Evolutionary conservation across 2,888 invertebrate genomes (phyloP).

Genomic region (Chalcis sispes): DNA sequence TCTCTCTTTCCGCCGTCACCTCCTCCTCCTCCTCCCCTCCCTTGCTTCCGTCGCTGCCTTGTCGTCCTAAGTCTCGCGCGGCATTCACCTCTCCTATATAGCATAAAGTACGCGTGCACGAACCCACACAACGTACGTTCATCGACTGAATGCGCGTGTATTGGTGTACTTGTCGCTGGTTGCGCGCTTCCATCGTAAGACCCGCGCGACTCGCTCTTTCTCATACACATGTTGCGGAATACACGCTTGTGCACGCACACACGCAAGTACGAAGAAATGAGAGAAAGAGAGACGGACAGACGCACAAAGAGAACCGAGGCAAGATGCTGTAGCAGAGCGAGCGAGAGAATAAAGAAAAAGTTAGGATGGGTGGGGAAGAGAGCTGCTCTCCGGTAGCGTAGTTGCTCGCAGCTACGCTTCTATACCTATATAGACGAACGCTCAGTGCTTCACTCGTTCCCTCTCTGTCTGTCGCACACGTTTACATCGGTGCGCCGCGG

Average conservation of each 20-base stretch:
- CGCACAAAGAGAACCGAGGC: neutral
- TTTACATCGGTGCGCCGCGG: conserved; percentile 6
- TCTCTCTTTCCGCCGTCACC: conserved; percentile 7
- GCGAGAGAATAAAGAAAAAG: conserved; percentile 22
- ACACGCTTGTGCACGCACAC: neutral
- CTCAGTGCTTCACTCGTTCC: neutral
- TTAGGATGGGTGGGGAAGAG: neutral
- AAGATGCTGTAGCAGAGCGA: neutral
- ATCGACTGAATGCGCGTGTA: neutral
- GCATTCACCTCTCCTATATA: neutral
- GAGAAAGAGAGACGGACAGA: neutral
- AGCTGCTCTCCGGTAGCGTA: conserved; percentile 28
- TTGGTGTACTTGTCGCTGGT: conserved; percentile 37
- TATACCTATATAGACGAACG: conserved; percentile 5
- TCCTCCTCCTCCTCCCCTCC: neutral
- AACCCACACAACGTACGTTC: neutral
- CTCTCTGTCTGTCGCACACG: neutral
- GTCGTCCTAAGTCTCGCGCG: neutral
- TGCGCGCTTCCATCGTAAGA: conserved; percentile 18
- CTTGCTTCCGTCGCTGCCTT: conserved; percentile 27
- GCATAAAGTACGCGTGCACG: neutral
- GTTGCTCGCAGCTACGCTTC: conserved; percentile 36
- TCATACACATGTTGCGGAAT: neutral
- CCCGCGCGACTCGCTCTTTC: neutral
- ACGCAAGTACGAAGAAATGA: neutral